These are phyloP conservation scores for Hydractinia symbiolongicarpus DNA, from an alignment of 30 jellyfish, hydroid and myxozoan genomes.

Conservation along the genomic window DNA sequence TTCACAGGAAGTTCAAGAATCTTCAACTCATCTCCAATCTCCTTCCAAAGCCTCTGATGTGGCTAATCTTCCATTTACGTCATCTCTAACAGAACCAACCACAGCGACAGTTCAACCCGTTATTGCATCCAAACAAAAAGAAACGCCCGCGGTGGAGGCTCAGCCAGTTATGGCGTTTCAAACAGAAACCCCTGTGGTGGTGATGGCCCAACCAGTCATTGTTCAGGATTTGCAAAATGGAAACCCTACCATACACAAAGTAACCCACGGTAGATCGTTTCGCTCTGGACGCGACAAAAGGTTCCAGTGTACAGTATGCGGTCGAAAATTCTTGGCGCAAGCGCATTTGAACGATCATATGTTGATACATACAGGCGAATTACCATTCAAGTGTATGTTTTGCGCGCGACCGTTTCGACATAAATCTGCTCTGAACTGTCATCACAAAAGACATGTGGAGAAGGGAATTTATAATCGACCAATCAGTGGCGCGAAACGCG, in stretches of 20 bases:
- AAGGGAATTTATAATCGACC: conserved; percentile 34
- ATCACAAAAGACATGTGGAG: conserved; percentile 35
- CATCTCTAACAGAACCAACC: background rate
- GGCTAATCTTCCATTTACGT: background rate
- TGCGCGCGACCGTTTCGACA: conserved; percentile 47
- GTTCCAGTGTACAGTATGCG: conserved; percentile 24
- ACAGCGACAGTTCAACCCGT: too few relatives aligned
- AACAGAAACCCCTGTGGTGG: background rate
- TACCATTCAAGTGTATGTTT: conserved; percentile 35
- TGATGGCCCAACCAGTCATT: background rate
- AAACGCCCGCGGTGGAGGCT: too few relatives aligned
- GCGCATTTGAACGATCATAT: conserved; percentile 44
- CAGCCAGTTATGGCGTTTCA: background rate
- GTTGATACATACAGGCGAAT: conserved; percentile 42
- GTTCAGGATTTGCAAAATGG: background rate
- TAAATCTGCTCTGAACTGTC: conserved; percentile 41
- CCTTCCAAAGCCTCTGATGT: background rate
- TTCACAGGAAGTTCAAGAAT: too few relatives aligned
- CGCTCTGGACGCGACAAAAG: conserved; percentile 37
- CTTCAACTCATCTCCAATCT: too few relatives aligned
- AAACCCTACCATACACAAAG: background rate
- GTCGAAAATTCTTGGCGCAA: conserved; percentile 31
- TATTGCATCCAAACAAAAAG: too few relatives aligned
- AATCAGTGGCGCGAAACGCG: conserved; percentile 4
- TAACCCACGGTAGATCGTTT: conserved; percentile 27